A percentile compares a stretch with the other conserved stretches of the same genome.
phyloP scores from a whole-genome alignment of 1,140 invertebrate genomes.

The Temnothorax curvispinosus region DNA sequence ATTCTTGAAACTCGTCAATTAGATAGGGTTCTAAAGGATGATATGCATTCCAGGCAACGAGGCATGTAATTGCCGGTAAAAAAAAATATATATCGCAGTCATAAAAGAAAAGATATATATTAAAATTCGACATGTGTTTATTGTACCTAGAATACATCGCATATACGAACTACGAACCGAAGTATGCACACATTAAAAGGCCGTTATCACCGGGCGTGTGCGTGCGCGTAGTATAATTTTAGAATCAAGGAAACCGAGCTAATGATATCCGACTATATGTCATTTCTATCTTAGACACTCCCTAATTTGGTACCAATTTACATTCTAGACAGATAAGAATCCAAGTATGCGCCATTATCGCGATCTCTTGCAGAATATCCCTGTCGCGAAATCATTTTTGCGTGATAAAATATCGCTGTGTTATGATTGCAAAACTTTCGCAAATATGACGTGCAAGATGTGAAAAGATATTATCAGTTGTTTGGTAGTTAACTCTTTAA shows the following conservation, averaged over 20 bases:
- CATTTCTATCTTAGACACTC: slow-evolving; percentile 48
- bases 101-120: slow-evolving; percentile 17
- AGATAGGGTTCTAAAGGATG: not conserved
- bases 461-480: not conserved
- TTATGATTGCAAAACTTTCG: slow-evolving; percentile 2
- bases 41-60: not conserved
- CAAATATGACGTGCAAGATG: not conserved
- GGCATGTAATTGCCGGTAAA: not conserved
- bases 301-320: slow-evolving; percentile 48
- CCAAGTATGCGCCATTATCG: slow-evolving; percentile 7
- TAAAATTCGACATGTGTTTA: slow-evolving; percentile 9
- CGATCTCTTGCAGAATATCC: slow-evolving; percentile 6
- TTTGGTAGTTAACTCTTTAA: not conserved
- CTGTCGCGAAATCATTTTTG: not conserved
- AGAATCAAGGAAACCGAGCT: slow-evolving; percentile 48
- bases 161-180: not conserved
- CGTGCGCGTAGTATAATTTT: slow-evolving; percentile 31
- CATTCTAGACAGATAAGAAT: slow-evolving; percentile 39
- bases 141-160: not conserved
- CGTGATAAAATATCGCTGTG: not conserved
- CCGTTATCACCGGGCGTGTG: not conserved
- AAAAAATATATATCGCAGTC: not conserved
- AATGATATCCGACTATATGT: slow-evolving; percentile 45
- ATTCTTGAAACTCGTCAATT: slow-evolving; percentile 2
- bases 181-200: not conserved